phyloP scores from a whole-genome alignment of 64 coral and sea anemone genomes.

The Pocillopora damicornis region DNA sequence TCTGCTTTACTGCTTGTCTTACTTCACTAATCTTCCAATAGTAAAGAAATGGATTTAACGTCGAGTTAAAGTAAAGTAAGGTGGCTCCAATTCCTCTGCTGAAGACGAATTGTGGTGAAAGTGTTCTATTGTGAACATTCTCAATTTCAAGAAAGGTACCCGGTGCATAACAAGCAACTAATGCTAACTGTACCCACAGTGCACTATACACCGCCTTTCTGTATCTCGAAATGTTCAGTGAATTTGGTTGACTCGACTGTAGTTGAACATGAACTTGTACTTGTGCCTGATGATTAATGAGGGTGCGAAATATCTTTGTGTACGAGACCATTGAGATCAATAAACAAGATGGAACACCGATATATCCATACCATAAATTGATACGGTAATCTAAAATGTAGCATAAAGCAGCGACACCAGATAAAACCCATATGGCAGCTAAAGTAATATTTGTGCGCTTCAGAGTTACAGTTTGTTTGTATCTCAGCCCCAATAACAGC shows the following conservation, averaged over 20 bases:
- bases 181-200: neutral
- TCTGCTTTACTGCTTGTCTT: neutral
- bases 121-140: no score
- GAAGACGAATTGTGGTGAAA: no score
- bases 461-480: neutral
- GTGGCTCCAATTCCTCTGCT: no score
- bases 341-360: neutral
- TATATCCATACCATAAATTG: neutral
- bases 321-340: neutral
- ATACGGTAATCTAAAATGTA: neutral
- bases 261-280: neutral
- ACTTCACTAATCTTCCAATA: neutral
- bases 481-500: neutral
- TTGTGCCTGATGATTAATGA: neutral
- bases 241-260: neutral
- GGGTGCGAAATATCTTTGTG: neutral
- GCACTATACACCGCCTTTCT: neutral
- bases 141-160: no score
- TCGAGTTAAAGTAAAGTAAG: neutral
- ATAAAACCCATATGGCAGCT: neutral
- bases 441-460: neutral
- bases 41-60: slow-evolving; percentile 1
- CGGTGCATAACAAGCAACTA: neutral
- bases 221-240: neutral
- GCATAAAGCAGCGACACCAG: neutral